These are phyloP conservation scores for Drosophila pseudoananassae DNA, from an alignment of 1,140 invertebrate genomes.

Conservation along the genomic window DNA sequence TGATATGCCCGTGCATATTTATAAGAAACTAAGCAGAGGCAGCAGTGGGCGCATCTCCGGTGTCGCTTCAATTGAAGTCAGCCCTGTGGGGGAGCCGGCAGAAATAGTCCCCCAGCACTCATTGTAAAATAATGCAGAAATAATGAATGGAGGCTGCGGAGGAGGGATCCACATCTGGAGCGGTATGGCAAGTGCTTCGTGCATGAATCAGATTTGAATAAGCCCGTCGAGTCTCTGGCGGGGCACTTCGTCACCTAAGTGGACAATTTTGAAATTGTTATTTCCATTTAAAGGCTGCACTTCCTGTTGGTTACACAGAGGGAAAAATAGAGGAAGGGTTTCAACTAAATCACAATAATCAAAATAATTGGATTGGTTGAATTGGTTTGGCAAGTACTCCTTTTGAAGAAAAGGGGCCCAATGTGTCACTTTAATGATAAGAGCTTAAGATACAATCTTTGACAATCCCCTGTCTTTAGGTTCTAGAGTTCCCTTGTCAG, in stretches of 20 bases:
- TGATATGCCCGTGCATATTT: slow-evolving; percentile 31
- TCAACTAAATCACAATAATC: too few relatives aligned
- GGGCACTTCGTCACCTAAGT: not conserved
- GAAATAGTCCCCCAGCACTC: slow-evolving; percentile 2
- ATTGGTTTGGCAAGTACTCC: too few relatives aligned
- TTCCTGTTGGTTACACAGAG: slow-evolving; percentile 2
- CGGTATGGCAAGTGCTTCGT: slow-evolving; percentile 9
- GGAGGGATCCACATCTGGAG: slow-evolving; percentile 18
- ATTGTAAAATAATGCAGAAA: slow-evolving; percentile 49
- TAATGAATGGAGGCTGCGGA: slow-evolving; percentile 35
- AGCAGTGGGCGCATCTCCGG: slow-evolving; percentile 22
- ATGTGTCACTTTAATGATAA: too few relatives aligned
- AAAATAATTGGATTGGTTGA: too few relatives aligned
- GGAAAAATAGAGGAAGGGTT: not conserved
- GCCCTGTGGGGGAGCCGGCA: not conserved
- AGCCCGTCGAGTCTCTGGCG: not conserved
- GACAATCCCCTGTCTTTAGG: too few relatives aligned
- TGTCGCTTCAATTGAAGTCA: slow-evolving; percentile 22
- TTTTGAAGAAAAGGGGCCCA: too few relatives aligned
- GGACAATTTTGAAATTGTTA: slow-evolving; percentile 10
- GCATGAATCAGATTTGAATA: slow-evolving; percentile 12
- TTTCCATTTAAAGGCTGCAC: slow-evolving; percentile 7
- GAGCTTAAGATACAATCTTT: too few relatives aligned
- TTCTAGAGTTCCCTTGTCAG: too few relatives aligned
- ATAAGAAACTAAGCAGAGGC: slow-evolving; percentile 17